Evolutionary conservation across 2,888 invertebrate species (phyloP), one percentile per base, ranked within the genome.

Genomic region (Xestia xanthographa): DNA sequence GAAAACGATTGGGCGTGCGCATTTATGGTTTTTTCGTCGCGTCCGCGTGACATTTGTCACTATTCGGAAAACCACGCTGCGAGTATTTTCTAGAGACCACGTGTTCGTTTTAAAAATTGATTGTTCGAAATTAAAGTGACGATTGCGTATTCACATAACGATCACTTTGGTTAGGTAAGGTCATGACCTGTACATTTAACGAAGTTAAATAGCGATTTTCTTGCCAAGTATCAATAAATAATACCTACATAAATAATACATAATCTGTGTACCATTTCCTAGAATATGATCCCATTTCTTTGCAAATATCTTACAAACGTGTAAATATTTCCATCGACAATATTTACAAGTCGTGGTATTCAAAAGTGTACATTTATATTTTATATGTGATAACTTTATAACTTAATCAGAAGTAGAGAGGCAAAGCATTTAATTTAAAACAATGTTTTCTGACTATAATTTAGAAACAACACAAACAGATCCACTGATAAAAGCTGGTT

Each of bases 401-500:
- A 72, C 48, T 56, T 9, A 22, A 72, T 58, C 20, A 78, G 12
- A 65, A 38, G 38, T 62, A 62, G 12, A 14, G 17, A 6, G 14
- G 60, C 22, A 60, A 66, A 50, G 26, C 56, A 11, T 79, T 78
- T 60, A 50, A 73, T 72, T 60, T 73, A 29, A 65, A 75, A 43
- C 34, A 50, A 58, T 60, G 43, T 69, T 69, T 76, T 22, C 69
- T 22, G 26, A 41, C 45, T 68, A 65, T 41, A 77, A 65, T 83
- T 83, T 71, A 34, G 65, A 66, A 73, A 72, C 67, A 45, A 20
- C 22, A 73, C 65, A 71, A 80, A 78, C 82, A 78, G 62, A 70
- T 66, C 41, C 22, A 69, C 58, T 75, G 72, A 67, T 82, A 79
- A 71, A 83, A 84, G 71, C 63, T 29, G 70, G 80, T 84, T 77